These are phyloP conservation scores for Nannobrachium achirus DNA, from an alignment of 2,113 vertebrate genomes.

Conservation along the genomic window DNA sequence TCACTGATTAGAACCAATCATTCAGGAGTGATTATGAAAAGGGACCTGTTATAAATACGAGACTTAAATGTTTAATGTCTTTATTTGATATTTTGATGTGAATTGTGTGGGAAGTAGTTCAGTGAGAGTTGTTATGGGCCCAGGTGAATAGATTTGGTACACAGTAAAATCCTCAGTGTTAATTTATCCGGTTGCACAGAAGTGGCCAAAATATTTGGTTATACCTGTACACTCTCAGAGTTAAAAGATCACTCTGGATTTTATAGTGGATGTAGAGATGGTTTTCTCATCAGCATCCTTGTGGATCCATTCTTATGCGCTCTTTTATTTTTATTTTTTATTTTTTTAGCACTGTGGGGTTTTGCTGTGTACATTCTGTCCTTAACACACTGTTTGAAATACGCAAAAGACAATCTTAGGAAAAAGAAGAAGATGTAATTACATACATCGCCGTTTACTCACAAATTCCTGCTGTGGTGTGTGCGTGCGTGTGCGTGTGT, in stretches of 20 bases:
- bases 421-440: conserved; percentile 71
- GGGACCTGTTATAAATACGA: conserved; percentile 64
- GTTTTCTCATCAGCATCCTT: no score
- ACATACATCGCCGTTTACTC: conserved; percentile 72
- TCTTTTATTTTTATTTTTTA: no score
- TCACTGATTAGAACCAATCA: conserved; percentile 69
- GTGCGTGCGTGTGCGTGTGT: conserved; percentile 24
- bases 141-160: no score
- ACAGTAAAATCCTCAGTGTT: no score
- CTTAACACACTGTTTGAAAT: conserved; percentile 61
- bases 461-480: conserved; percentile 62
- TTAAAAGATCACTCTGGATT: no score
- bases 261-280: no score
- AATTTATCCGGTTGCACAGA: no score
- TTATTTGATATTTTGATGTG: conserved; percentile 11
- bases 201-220: no score
- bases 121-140: conserved; percentile 13
- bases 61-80: conserved; percentile 69
- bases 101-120: conserved; percentile 24
- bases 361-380: no score
- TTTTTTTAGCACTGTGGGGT: no score
- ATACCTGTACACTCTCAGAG: no score
- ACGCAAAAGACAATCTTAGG: conserved; percentile 83
- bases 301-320: no score
- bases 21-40: conserved; percentile 43